phyloP scores from a whole-genome alignment of 2,113 vertebrate genomes.

The Rhea pennata region DNA sequence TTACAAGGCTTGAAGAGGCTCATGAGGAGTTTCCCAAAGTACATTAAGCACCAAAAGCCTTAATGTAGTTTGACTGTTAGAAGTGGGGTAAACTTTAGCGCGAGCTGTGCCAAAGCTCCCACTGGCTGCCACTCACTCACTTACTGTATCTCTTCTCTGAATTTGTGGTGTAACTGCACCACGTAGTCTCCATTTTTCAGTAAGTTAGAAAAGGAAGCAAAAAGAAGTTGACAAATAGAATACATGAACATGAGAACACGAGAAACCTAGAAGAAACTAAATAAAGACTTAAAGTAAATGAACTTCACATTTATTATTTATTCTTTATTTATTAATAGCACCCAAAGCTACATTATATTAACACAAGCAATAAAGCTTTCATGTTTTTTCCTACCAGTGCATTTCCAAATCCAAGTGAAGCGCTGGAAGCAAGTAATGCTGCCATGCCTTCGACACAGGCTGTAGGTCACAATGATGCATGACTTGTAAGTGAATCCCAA shows the following conservation, averaged over 20 bases:
- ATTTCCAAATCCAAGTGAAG: constrained; percentile 65
- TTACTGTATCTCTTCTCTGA: background rate
- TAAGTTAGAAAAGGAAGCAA: background rate
- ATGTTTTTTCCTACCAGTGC: constrained; percentile 65
- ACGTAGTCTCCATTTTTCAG: background rate
- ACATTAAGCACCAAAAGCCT: background rate
- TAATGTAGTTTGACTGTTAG: background rate
- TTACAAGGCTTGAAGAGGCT: background rate
- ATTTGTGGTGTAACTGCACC: background rate
- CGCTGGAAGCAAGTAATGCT: constrained; percentile 49
- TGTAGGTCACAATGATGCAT: constrained; percentile 6
- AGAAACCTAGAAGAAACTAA: background rate
- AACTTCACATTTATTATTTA: background rate
- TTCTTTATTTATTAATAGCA: constrained; percentile 69
- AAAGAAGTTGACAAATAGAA: background rate
- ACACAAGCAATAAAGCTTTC: constrained; percentile 59
- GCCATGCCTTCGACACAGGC: background rate
- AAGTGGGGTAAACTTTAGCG: background rate
- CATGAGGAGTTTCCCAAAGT: background rate
- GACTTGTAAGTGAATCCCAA: constrained; percentile 20
- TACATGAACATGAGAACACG: background rate
- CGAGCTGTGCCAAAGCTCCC: background rate
- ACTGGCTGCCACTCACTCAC: accelerated
- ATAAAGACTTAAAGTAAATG: background rate
- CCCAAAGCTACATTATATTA: constrained; percentile 64